phyloP scores from a whole-genome alignment of 2,797 vertebrate genomes.

The Miichthys miiuy region DNA sequence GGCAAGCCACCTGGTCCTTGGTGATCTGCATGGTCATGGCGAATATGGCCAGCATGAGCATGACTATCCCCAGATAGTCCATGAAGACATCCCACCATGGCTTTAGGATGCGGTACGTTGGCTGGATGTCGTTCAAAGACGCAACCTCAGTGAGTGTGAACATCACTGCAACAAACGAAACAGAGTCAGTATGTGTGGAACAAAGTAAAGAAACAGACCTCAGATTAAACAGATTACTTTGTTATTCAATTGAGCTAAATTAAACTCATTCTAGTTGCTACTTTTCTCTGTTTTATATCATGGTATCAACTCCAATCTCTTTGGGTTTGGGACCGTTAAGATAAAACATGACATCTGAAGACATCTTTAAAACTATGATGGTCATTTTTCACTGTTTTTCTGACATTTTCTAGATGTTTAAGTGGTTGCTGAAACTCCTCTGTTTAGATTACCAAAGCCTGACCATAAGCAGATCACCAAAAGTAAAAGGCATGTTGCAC shows the following conservation, averaged over 20 bases:
- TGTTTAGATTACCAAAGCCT: conserved; percentile 7
- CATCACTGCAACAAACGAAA: conserved; percentile 90
- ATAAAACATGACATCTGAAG: not conserved
- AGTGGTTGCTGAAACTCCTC: not conserved
- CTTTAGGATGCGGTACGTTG: conserved; percentile 98
- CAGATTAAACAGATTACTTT: not conserved
- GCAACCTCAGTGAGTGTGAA: conserved; percentile 99
- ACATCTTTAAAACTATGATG: not conserved
- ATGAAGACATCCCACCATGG: conserved; percentile 99
- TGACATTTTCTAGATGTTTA: not conserved
- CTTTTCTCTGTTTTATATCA: not conserved
- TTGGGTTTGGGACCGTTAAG: not conserved
- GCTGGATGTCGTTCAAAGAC: conserved; percentile 98
- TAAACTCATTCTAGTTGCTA: too few relatives aligned
- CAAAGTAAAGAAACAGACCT: not conserved
- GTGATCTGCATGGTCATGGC: conserved; percentile 99
- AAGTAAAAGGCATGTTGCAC: not conserved
- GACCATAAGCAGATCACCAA: not conserved
- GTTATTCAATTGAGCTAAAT: too few relatives aligned
- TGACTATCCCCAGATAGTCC: conserved; percentile 98
- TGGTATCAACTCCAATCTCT: not conserved
- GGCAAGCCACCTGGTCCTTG: conserved; percentile 98
- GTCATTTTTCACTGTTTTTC: not conserved
- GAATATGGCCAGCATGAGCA: conserved; percentile 99
- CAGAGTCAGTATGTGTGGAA: conserved; percentile 36